Conservation (phyloP, 2,113 vertebrate species). For the Anser cygnoides region DNA sequence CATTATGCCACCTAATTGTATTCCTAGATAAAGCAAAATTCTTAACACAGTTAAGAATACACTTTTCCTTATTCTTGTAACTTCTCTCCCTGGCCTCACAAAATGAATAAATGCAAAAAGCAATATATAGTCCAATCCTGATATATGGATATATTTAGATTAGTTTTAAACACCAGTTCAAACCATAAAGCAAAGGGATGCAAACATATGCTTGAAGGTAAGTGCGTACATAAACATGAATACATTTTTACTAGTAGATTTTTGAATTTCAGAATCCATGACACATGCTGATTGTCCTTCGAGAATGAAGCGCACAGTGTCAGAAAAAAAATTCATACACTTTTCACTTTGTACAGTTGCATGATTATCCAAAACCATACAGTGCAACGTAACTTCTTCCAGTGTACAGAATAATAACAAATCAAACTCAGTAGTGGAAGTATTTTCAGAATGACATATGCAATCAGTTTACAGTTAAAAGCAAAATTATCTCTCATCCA, state of each 20-base stretch:
- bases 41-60: background rate
- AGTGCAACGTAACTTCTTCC: background rate
- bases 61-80: background rate
- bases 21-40: background rate
- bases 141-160: background rate
- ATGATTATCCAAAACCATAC: background rate
- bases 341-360: background rate
- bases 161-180: background rate
- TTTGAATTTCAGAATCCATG: background rate
- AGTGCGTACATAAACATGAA: background rate
- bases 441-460: background rate
- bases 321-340: background rate
- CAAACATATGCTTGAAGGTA: background rate
- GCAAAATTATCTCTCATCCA: background rate
- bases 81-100: background rate
- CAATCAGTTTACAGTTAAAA: background rate
- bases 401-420: background rate
- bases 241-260: background rate
- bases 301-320: background rate
- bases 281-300: background rate
- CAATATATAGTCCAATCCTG: background rate
- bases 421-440: background rate
- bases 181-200: background rate
- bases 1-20: background rate
- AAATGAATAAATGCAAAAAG: accelerated